Evolutionary conservation across 2,113 vertebrate genomes (phyloP).

Genomic region (Brienomyrus longianalis): DNA sequence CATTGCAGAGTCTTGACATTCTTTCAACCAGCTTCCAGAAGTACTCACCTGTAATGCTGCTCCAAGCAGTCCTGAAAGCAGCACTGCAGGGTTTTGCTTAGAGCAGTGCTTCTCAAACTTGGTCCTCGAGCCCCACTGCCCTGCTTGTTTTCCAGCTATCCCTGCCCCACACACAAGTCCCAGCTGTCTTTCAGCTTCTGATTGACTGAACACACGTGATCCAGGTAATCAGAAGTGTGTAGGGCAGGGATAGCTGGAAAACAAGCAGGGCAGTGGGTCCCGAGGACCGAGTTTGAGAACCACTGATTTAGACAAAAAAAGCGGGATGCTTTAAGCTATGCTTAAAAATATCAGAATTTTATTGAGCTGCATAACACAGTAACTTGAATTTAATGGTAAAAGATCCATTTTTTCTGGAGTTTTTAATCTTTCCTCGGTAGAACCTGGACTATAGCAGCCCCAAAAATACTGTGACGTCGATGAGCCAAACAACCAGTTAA

Average conservation of each 20-base stretch:
- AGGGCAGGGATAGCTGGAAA: no score
- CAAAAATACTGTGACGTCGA: background rate
- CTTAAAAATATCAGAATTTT: background rate
- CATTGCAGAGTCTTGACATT: background rate
- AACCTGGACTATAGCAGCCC: background rate
- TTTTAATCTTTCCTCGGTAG: background rate
- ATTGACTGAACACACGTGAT: no score
- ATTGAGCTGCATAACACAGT: background rate
- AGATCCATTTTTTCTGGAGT: background rate
- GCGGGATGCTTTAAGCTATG: background rate
- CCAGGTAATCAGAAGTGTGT: no score
- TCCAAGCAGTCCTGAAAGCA: background rate
- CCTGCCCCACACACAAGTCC: no score
- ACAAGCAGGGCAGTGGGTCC: no score
- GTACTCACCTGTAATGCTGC: background rate
- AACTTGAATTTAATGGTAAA: background rate
- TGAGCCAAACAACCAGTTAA: no score
- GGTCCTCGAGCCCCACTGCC: no score
- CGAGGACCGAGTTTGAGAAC: no score
- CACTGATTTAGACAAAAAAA: background rate
- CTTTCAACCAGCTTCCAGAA: background rate
- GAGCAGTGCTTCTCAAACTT: no score
- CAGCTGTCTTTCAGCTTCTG: no score
- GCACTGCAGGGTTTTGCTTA: background rate
- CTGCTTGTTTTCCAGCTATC: no score